Conservation (phyloP, 2,888 invertebrate species). For the Cataglyphis cursor region DNA sequence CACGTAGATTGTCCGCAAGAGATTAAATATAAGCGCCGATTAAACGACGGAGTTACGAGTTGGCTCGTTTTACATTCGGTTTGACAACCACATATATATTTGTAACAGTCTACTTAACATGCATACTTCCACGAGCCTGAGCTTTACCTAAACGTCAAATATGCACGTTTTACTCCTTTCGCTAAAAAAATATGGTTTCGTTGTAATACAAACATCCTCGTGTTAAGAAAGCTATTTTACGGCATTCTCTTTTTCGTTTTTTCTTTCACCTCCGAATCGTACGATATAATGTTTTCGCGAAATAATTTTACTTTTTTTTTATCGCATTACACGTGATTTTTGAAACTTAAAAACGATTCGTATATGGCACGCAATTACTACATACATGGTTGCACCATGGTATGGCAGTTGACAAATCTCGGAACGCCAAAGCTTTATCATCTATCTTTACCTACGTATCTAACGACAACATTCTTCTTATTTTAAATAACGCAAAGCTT, state of each 20-base stretch:
- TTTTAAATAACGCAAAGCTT: conserved; percentile 1
- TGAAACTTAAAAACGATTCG: conserved; percentile 46
- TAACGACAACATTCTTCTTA: neutral
- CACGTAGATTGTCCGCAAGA: conserved; percentile 22
- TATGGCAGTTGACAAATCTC: conserved; percentile 18
- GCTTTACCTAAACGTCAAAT: neutral
- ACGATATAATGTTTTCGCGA: neutral
- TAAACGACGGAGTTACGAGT: conserved; percentile 15
- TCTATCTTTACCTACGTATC: neutral
- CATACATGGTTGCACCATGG: neutral
- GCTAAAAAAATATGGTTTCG: conserved; percentile 44
- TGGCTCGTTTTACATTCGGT: conserved; percentile 19
- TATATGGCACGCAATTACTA: neutral
- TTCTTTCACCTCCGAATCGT: neutral
- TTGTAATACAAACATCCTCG: conserved; percentile 30
- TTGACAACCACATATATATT: neutral
- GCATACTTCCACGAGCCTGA: neutral
- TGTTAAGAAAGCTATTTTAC: conserved; percentile 31
- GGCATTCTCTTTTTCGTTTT: neutral
- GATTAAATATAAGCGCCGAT: conserved; percentile 26
- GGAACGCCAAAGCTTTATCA: neutral
- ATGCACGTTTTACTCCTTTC: neutral
- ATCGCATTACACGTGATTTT: neutral
- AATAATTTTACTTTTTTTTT: neutral
- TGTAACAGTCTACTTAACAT: neutral